These are phyloP conservation scores for Acrocyrtus sp. DNA, from an alignment of 2,888 invertebrate genomes.

Conservation along the genomic window DNA sequence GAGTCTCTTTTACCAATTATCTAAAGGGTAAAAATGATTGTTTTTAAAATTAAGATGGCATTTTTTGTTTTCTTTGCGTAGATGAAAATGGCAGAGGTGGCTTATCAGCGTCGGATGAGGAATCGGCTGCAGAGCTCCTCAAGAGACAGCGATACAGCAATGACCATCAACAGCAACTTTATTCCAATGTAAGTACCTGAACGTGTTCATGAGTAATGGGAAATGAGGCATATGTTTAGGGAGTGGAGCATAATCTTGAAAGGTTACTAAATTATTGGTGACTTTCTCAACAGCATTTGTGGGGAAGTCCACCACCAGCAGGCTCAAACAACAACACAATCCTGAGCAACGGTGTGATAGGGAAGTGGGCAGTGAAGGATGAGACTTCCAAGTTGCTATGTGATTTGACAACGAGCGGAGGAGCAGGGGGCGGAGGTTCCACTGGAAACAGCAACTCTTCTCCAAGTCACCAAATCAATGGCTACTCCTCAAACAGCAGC, in stretches of 20 bases:
- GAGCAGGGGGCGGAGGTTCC: conserved; percentile 18
- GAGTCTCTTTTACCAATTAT: too few species aligned
- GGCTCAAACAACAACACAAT: conserved; percentile 63
- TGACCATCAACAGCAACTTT: conserved; percentile 76
- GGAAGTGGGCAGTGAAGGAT: conserved; percentile 87
- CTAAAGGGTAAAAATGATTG: too few species aligned
- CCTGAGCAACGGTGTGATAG: conserved; percentile 45
- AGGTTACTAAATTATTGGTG: too few species aligned
- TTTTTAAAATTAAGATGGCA: too few species aligned
- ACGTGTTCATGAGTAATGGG: too few species aligned
- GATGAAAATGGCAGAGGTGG: conserved; percentile 85
- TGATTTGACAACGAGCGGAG: conserved; percentile 73
- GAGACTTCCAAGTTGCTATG: conserved; percentile 89
- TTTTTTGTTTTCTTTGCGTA: conserved; percentile 71
- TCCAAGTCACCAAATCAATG: conserved; percentile 67
- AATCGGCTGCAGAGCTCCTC: conserved; percentile 77
- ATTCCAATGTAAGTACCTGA: conserved; percentile 70
- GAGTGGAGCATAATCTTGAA: too few species aligned
- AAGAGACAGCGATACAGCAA: conserved; percentile 91
- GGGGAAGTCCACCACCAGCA: conserved; percentile 65
- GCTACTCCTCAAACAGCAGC: conserved; percentile 54
- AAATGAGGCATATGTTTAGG: too few species aligned
- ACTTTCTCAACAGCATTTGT: conserved; percentile 47
- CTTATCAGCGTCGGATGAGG: conserved; percentile 45
- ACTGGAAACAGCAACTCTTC: conserved; percentile 38